These are phyloP conservation scores for Masnerella sp. DNA, from an alignment of 2,888 invertebrate species.

Conservation along the genomic window DNA sequence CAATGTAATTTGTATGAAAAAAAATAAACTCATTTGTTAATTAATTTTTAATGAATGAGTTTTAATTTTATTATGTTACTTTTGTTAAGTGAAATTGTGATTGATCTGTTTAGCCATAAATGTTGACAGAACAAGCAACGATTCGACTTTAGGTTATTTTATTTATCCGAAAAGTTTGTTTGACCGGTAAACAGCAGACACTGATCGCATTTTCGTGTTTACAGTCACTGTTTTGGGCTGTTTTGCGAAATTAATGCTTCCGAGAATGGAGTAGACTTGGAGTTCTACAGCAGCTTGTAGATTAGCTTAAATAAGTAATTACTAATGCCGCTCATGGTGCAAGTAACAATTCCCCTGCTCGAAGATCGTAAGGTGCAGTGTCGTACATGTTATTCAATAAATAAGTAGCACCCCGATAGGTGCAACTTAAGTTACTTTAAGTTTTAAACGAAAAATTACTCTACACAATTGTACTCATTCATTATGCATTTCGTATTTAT, in stretches of 20 bases:
- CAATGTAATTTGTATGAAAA: too few species aligned
- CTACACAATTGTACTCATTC: background rate
- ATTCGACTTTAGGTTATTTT: conserved; percentile 19
- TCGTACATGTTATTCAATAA: conserved; percentile 53
- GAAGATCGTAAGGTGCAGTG: conserved; percentile 49
- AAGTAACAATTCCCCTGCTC: conserved; percentile 52
- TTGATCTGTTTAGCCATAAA: too few species aligned
- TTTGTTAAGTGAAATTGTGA: too few species aligned
- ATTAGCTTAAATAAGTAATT: conserved; percentile 66
- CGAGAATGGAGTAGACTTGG: conserved; percentile 49
- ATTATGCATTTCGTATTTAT: too few species aligned
- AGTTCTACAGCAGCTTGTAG: conserved; percentile 59
- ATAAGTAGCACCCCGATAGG: conserved; percentile 40
- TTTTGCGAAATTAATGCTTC: conserved; percentile 54
- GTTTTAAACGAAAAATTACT: background rate
- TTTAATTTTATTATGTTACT: too few species aligned
- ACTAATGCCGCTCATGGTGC: conserved; percentile 57
- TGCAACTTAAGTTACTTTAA: conserved; percentile 23
- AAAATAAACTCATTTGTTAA: too few species aligned
- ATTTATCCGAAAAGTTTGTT: conserved; percentile 27
- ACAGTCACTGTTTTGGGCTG: conserved; percentile 45
- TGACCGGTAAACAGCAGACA: conserved; percentile 27
- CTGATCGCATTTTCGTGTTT: conserved; percentile 54
- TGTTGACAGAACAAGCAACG: background rate
- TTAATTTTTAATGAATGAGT: too few species aligned